Conservation (phyloP, 2,113 vertebrate species). For the Dipodomys merriami region DNA sequence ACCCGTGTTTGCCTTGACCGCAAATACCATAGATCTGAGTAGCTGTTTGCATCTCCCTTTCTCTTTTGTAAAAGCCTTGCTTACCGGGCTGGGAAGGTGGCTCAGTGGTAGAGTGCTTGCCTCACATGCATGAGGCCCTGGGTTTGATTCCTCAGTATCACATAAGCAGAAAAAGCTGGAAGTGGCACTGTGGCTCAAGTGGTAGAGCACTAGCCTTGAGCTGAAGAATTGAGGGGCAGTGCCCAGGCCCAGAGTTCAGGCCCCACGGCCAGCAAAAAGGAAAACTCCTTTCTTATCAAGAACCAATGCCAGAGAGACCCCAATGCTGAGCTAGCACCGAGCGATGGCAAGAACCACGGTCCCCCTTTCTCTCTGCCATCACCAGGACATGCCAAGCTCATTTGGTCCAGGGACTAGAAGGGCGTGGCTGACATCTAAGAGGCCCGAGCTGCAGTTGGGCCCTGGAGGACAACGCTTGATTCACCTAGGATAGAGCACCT, state of each 20-base stretch:
- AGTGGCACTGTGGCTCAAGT: too few relatives aligned
- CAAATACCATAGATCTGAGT: background rate
- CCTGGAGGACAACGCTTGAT: background rate
- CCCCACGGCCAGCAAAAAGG: too few relatives aligned
- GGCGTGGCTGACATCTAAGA: background rate
- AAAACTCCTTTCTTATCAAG: background rate
- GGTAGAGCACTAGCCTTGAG: too few relatives aligned
- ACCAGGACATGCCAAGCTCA: background rate
- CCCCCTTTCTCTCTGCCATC: background rate
- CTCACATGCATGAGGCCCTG: too few relatives aligned
- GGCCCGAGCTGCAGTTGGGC: background rate
- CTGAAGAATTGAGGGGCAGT: too few relatives aligned
- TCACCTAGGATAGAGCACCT: background rate
- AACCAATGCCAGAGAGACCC: background rate
- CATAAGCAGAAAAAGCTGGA: too few relatives aligned
- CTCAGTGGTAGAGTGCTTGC: too few relatives aligned
- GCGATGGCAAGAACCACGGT: background rate
- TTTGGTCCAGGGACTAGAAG: background rate
- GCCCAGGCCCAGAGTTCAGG: too few relatives aligned
- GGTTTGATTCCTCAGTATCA: too few relatives aligned
- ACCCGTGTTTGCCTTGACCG: slow-evolving; percentile 12
- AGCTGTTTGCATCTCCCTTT: background rate
- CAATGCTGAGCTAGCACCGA: background rate
- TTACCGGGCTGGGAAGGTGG: too few relatives aligned
- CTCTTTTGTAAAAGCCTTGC: background rate